Evolutionary conservation across 2,888 invertebrate genomes (phyloP).

Genomic region (Ormyrus labotus): DNA sequence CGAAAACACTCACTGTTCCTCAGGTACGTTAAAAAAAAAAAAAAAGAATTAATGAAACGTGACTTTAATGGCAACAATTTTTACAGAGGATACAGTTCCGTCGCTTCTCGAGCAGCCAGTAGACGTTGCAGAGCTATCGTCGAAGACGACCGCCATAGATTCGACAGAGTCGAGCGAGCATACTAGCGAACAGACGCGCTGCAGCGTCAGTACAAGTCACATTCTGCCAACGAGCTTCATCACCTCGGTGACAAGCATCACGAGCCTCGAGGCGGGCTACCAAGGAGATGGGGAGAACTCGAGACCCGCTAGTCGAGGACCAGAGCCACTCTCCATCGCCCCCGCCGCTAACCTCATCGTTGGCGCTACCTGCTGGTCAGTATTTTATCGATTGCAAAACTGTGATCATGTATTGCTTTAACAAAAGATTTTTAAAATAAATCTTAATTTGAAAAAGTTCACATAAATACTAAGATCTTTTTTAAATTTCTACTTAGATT

Average conservation of each 20-base stretch:
- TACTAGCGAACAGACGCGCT: constrained; percentile 45
- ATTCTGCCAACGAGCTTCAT: constrained; percentile 81
- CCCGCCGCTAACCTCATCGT: constrained; percentile 55
- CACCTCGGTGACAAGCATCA: constrained; percentile 92
- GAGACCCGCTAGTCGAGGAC: constrained; percentile 88
- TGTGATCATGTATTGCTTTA: neutral
- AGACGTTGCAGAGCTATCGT: constrained; percentile 10
- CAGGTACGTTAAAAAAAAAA: neutral
- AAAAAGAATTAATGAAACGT: too few species aligned
- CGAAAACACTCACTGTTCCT: constrained; percentile 14
- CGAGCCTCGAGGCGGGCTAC: constrained; percentile 94
- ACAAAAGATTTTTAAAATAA: too few species aligned
- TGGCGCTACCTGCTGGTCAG: constrained; percentile 43
- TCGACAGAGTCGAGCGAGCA: constrained; percentile 53
- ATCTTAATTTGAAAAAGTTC: neutral
- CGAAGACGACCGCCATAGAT: constrained; percentile 25
- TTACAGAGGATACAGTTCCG: constrained; percentile 9
- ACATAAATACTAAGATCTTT: neutral
- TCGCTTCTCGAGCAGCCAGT: neutral
- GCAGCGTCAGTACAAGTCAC: constrained; percentile 28
- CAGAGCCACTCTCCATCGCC: constrained; percentile 79
- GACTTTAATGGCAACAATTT: too few species aligned
- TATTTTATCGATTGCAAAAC: neutral
- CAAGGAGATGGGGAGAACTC: constrained; percentile 95
- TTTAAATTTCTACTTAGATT: neutral